Evolutionary conservation across 2,113 vertebrate species (phyloP).

Genomic region (Scatophagus argus): DNA sequence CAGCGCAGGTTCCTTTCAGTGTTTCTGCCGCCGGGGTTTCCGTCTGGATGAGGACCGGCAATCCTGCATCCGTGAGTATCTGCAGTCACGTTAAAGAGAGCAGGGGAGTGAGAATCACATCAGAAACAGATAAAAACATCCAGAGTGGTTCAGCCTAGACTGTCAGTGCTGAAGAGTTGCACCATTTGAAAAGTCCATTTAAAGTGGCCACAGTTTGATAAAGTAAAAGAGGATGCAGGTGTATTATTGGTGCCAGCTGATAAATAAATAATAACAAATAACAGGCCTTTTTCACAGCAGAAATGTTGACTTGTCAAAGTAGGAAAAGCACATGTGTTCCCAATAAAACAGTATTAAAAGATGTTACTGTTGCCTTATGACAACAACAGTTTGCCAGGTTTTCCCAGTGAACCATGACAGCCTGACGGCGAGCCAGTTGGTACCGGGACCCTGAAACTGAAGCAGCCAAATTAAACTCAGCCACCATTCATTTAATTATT

Average conservation of each 20-base stretch:
- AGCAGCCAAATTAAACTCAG: not conserved
- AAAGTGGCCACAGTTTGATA: not conserved
- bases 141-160: not conserved
- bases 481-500: not conserved
- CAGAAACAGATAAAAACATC: slow-evolving; percentile 22
- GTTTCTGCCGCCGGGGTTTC: slow-evolving; percentile 87
- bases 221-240: not conserved
- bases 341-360: not conserved
- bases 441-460: not conserved
- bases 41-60: slow-evolving; percentile 87
- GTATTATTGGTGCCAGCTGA: not conserved
- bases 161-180: not conserved
- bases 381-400: too few relatives aligned
- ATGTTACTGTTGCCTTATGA: too few relatives aligned
- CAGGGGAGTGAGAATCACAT: not conserved
- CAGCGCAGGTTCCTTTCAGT: slow-evolving; percentile 90
- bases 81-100: slow-evolving; percentile 11
- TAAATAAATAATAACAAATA: not conserved
- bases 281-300: not conserved
- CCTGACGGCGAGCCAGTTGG: not conserved
- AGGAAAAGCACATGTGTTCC: not conserved
- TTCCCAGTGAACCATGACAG: not conserved
- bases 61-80: slow-evolving; percentile 88
- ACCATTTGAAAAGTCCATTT: not conserved
- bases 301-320: not conserved